Evolutionary conservation across 2,797 vertebrate genomes (phyloP).

Genomic region (Microctenopoma stevenorrisi): DNA sequence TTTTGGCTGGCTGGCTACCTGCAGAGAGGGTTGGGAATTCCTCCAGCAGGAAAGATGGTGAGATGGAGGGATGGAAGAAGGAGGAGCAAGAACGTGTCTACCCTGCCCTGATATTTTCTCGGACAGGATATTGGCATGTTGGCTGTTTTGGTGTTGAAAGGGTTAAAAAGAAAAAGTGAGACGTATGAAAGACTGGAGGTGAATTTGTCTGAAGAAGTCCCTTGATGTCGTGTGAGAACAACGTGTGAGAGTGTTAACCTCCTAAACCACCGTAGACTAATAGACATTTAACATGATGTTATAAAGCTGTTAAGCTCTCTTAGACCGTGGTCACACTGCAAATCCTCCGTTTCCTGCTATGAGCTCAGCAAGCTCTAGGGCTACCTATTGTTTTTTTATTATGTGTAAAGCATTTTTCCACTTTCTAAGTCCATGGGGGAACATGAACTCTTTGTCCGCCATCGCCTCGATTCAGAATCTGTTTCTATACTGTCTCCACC

Average conservation of each 20-base stretch:
- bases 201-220: neutral
- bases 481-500: slow-evolving; percentile 38
- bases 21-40: slow-evolving; percentile 90
- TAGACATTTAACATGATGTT: slow-evolving; percentile 56
- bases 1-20: slow-evolving; percentile 88
- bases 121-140: slow-evolving; percentile 54
- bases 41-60: slow-evolving; percentile 84
- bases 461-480: slow-evolving; percentile 36
- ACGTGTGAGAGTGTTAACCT: slow-evolving; percentile 60
- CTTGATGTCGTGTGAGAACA: slow-evolving; percentile 35
- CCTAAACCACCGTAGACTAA: slow-evolving; percentile 40
- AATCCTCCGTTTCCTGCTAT: slow-evolving; percentile 67
- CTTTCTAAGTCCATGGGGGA: slow-evolving; percentile 65
- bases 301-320: slow-evolving; percentile 56
- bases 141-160: slow-evolving; percentile 69
- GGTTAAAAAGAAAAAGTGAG: slow-evolving; percentile 63
- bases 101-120: slow-evolving; percentile 70
- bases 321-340: slow-evolving; percentile 45
- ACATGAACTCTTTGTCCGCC: slow-evolving; percentile 65
- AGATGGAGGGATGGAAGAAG: slow-evolving; percentile 66
- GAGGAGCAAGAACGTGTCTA: slow-evolving; percentile 67
- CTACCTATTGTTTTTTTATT: slow-evolving; percentile 79
- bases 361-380: slow-evolving; percentile 64
- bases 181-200: slow-evolving; percentile 10
- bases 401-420: slow-evolving; percentile 76